Base-by-base conservation (phyloP, 2,888 invertebrate species). In the Drosophila setosimentum region DNA sequence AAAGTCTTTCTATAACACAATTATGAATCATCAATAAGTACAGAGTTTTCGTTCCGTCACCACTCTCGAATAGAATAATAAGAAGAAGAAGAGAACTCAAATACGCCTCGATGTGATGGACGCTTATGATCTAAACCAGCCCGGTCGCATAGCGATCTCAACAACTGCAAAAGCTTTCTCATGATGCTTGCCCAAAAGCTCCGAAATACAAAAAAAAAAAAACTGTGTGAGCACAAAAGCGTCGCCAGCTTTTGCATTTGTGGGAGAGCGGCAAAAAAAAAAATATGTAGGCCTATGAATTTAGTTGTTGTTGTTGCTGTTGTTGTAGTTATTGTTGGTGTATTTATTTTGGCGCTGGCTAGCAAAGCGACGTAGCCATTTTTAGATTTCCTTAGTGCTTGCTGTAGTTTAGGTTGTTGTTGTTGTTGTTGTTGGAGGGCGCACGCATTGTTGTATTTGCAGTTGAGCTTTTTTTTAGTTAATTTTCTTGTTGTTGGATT, bases 371-470 rank as follows among this genome's bases (percentile, higher is more conserved):
- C 68, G 68, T 16, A 63, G 67, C 51, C 37, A 62, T 65, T 62
- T 63, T 67, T 75, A 67, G 78, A 75, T 79, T 82, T 80, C 58
- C 67, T 45, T 67, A 33, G 62, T 30, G 53, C 45, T 59, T 16
- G 66, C 18, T 54, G 29, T 54, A 21, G 51, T 54, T 66, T 51
- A n/a, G 29, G 42, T 11, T 33, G 63, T 54, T 66, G 57, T 24
- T 29, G 42, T 11, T 33, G 63, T 61, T 81, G 49, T 67, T 81
- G 68, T 53, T 58, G 58, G 63, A 68, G 73, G 71, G 60, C 75
- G 27, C 61, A 16, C 69, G 61, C 70, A 68, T 82, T 86, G 89
- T 78, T 84, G 87, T 81, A 80, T 87, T 84, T 85, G 85, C 85
- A 89, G 82, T 87, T 65, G 72, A 87, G 87, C 83, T 86, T 84